Evolutionary conservation across 1,140 invertebrate species (phyloP).

Genomic region (Ctenoplectra terminalis): DNA sequence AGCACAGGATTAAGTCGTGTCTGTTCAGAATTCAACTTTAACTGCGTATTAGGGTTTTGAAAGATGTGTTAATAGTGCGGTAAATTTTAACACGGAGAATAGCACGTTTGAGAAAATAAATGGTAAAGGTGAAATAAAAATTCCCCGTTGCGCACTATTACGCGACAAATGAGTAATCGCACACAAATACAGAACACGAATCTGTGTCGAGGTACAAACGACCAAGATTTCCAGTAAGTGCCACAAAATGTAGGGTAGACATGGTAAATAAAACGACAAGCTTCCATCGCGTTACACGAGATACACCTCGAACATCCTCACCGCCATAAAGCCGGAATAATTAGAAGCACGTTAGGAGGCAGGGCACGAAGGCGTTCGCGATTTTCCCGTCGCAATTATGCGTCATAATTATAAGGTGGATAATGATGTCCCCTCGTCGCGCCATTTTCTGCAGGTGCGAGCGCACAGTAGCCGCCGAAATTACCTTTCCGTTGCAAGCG

Average conservation of each 20-base stretch:
- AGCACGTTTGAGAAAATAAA: too few relatives aligned
- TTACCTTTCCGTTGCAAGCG: constrained; percentile 44
- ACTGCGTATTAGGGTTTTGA: too few relatives aligned
- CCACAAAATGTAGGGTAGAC: background rate
- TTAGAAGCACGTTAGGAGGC: constrained; percentile 14
- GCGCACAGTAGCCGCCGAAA: constrained; percentile 29
- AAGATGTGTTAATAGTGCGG: too few relatives aligned
- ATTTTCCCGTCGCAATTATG: constrained; percentile 51
- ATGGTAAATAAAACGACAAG: background rate
- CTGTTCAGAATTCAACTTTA: constrained; percentile 29
- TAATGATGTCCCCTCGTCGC: constrained; percentile 53
- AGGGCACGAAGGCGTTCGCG: background rate
- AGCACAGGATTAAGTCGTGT: constrained; percentile 51
- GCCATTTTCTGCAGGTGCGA: constrained; percentile 56
- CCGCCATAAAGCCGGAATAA: constrained; percentile 4
- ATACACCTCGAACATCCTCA: background rate
- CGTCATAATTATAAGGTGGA: constrained; percentile 60
- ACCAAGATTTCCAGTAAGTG: background rate
- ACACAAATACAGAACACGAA: too few relatives aligned
- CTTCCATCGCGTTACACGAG: background rate
- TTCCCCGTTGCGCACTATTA: too few relatives aligned
- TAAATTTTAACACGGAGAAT: too few relatives aligned
- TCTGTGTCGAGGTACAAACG: background rate
- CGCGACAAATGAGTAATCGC: too few relatives aligned
- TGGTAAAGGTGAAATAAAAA: too few relatives aligned